A percentile compares a stretch with the other conserved stretches of the same genome.
Evolutionary conservation across 2,113 vertebrate genomes (phyloP).

Genomic region (Grallaria varia): DNA sequence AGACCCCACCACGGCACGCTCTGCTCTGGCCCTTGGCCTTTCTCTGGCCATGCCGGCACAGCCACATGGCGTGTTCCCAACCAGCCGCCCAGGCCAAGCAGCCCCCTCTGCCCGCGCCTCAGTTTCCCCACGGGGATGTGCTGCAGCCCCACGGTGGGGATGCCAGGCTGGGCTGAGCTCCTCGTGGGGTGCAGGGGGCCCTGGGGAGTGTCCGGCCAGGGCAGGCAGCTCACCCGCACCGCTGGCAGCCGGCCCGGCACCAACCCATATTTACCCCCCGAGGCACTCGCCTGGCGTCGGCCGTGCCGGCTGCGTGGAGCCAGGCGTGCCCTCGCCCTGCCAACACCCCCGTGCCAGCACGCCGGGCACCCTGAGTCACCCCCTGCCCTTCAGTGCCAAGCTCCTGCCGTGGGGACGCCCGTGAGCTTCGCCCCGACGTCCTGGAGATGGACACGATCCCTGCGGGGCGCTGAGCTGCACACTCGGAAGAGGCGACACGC

Average conservation of each 20-base stretch:
- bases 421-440: fast-evolving
- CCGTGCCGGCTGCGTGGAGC: background rate
- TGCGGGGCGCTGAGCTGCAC: fast-evolving
- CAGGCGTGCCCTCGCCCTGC: background rate
- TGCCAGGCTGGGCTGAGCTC: background rate
- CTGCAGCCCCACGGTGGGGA: fast-evolving
- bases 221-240: background rate
- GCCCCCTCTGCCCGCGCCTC: background rate
- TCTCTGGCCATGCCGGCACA: fast-evolving
- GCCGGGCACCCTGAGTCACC: background rate
- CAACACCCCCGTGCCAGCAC: background rate
- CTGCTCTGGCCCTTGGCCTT: fast-evolving
- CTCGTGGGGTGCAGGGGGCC: background rate
- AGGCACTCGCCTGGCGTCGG: background rate
- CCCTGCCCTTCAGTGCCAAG: background rate
- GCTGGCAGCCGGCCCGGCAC: background rate
- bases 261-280: background rate
- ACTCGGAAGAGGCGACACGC: fast-evolving
- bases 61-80: fast-evolving
- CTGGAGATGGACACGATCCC: fast-evolving
- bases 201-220: background rate
- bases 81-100: background rate
- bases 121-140: background rate
- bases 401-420: fast-evolving
- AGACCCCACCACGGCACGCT: background rate